phyloP scores from a whole-genome alignment of 2,888 invertebrate genomes.

The Lasioglossum lativentre region DNA sequence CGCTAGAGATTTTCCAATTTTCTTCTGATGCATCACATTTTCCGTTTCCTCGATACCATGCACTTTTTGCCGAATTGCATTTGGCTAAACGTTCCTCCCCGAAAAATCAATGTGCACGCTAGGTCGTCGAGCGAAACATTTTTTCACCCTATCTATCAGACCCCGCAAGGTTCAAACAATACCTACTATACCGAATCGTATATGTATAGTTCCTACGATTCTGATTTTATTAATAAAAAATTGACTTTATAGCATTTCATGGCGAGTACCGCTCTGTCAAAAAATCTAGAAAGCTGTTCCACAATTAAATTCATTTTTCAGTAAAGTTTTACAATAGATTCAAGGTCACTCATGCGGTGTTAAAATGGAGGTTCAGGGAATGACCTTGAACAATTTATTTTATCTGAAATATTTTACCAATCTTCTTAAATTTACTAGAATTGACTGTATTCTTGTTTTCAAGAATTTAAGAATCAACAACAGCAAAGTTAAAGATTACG shows the following conservation, averaged over 20 bases:
- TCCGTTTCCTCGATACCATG: background rate
- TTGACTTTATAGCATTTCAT: background rate
- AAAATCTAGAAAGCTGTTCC: background rate
- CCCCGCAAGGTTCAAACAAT: background rate
- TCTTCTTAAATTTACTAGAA: background rate
- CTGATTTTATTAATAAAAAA: background rate
- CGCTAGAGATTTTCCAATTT: slow-evolving; percentile 8
- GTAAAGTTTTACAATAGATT: too few relatives aligned
- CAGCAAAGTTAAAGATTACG: background rate
- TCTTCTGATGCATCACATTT: background rate
- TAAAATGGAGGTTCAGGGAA: too few relatives aligned
- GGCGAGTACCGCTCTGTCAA: background rate
- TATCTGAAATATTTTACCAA: too few relatives aligned
- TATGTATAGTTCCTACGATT: background rate
- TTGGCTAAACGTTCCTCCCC: background rate
- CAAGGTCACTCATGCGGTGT: background rate
- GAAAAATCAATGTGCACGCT: background rate
- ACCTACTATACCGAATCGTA: background rate
- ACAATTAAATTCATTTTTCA: background rate
- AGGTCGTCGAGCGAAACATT: background rate
- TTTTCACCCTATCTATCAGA: background rate
- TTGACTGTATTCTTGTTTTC: background rate
- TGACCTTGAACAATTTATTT: too few relatives aligned
- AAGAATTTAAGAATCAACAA: background rate
- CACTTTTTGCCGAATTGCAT: background rate